Evolutionary conservation across 2,113 vertebrate species (phyloP), one percentile per base, ranked within the genome.

Genomic region (Tachysurus fulvidraco): DNA sequence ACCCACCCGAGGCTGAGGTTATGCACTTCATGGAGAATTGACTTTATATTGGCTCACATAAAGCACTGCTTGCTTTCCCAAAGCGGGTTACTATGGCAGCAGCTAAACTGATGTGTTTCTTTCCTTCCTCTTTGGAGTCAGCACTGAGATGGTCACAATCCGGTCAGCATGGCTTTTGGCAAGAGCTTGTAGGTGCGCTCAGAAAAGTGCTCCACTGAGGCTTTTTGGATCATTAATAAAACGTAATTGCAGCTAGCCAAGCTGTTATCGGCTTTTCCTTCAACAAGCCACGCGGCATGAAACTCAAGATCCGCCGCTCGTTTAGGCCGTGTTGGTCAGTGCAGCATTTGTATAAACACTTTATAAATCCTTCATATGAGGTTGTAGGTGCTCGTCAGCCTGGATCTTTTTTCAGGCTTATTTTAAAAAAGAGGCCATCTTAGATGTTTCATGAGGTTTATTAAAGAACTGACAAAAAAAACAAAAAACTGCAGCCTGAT

Each of bases 201-300:
- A 86, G 83, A 79, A 86, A 86, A 83, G 77, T 69, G 77, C 77
- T 87, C 84, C 77, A n/a, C 52, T 44, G 57, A 84, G 85, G 65
- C 76, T 87, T 92, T 89, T 88, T 90, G 88, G 88, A 86, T 92
- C 92, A 91, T 93, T 94, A 93, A 94, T 95, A 92, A 92, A 92
- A 88, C 41, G 1, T 90, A 94, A 94, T 92, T 92, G 89, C 91
- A 91, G 89, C 89, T 88, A 93, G 89, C 90, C 71, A 10, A 91
- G 91, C 92, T 91, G 91, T 94, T 95, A 94, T 94, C 93, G 88
- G 89, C 91, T 90, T 90, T 87, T 90, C 80, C 89, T 91, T 90
- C 93, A 88, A 91, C 88, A 88, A 88, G 88, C 90, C 85, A 81
- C 90, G 91, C 84, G 85, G 91, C 87, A 90, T 91, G 91, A 93